Evolutionary conservation across 2,797 vertebrate species (phyloP).

Genomic region (Aselliscus stoliczkanus): DNA sequence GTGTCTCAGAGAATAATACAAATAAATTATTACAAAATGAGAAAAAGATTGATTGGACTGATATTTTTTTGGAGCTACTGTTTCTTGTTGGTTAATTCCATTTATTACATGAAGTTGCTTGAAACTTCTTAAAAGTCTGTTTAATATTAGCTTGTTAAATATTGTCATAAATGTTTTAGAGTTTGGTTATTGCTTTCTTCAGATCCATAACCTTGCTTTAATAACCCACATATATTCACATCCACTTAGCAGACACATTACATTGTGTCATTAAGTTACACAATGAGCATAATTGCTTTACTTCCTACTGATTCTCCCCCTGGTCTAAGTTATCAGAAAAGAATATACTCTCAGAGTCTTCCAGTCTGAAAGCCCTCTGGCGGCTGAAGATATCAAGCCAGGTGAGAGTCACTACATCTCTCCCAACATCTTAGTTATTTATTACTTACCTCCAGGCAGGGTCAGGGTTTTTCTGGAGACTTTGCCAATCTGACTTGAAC

Average conservation of each 20-base stretch:
- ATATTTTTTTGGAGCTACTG: slow-evolving; percentile 36
- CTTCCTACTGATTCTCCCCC: slow-evolving; percentile 57
- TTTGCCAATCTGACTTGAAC: background rate
- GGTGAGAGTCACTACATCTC: background rate
- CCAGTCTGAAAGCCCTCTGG: slow-evolving; percentile 11
- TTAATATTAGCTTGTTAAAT: slow-evolving; percentile 73
- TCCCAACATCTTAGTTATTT: slow-evolving; percentile 57
- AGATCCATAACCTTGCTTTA: slow-evolving; percentile 72
- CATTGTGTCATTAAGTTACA: slow-evolving; percentile 61
- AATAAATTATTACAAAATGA: slow-evolving; percentile 71
- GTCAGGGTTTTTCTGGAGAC: background rate
- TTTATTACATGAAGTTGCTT: slow-evolving; percentile 61
- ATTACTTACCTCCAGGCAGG: slow-evolving; percentile 25
- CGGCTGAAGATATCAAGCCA: background rate
- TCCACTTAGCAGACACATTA: slow-evolving; percentile 65
- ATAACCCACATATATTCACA: slow-evolving; percentile 71
- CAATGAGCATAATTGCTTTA: slow-evolving; percentile 59
- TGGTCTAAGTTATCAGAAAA: slow-evolving; percentile 44
- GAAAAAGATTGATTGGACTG: slow-evolving; percentile 70
- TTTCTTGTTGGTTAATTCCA: slow-evolving; percentile 58
- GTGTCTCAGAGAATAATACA: slow-evolving; percentile 48
- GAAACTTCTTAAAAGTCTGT: slow-evolving; percentile 62
- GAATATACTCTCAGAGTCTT: background rate
- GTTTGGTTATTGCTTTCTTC: slow-evolving; percentile 72
- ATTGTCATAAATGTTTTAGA: slow-evolving; percentile 76